A percentile compares a stretch with the other conserved stretches of the same genome.
Evolutionary conservation across 2,797 vertebrate species (phyloP).

Genomic region (Syngnathus rostellatus): DNA sequence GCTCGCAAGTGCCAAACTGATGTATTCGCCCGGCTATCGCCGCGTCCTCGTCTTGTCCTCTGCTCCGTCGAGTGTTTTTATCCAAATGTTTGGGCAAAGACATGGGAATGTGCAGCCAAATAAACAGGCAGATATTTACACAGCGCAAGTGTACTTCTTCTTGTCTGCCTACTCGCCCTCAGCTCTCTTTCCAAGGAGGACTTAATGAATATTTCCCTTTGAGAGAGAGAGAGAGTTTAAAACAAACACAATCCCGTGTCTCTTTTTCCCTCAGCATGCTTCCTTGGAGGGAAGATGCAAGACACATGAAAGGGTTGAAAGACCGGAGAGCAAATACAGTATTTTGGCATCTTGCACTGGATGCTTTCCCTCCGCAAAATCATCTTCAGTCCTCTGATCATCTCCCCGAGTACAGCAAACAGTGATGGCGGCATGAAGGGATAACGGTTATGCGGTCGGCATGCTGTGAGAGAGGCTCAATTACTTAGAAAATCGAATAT

Average conservation of each 20-base stretch:
- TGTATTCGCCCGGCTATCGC: background rate
- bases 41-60: background rate
- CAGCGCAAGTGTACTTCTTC: slow-evolving; percentile 8
- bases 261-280: slow-evolving; percentile 24
- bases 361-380: slow-evolving; percentile 31
- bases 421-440: slow-evolving; percentile 6
- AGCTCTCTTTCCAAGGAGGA: slow-evolving; percentile 33
- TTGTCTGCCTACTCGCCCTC: slow-evolving; percentile 8
- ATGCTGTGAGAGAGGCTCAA: background rate
- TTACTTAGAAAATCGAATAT: background rate
- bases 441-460: slow-evolving; percentile 14
- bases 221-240: slow-evolving; percentile 45
- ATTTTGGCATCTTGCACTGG: slow-evolving; percentile 40
- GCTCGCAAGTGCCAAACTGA: background rate
- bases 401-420: slow-evolving; percentile 12
- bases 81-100: slow-evolving; percentile 40
- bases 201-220: slow-evolving; percentile 72
- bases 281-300: slow-evolving; percentile 48
- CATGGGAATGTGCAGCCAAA: slow-evolving; percentile 27
- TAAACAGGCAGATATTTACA: slow-evolving; percentile 20
- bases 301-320: slow-evolving; percentile 39
- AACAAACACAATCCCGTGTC: slow-evolving; percentile 50
- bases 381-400: slow-evolving; percentile 40
- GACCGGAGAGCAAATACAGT: slow-evolving; percentile 38
- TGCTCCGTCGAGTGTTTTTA: slow-evolving; percentile 14